phyloP scores from a whole-genome alignment of 1,140 invertebrate species.

The Helicoverpa armigera region DNA sequence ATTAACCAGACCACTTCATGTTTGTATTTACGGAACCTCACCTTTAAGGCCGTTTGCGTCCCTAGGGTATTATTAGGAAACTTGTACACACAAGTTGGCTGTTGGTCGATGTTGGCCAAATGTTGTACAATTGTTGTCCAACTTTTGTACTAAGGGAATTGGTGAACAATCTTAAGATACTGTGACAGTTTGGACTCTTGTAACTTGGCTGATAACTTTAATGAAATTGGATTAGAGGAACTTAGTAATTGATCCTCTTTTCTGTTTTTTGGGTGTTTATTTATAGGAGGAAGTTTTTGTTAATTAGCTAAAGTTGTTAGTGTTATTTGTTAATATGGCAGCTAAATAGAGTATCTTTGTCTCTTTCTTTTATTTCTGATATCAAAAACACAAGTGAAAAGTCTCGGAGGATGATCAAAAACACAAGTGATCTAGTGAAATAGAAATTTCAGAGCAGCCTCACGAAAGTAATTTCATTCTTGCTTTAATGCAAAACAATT shows the following conservation, averaged over 20 bases:
- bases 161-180: background rate
- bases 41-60: background rate
- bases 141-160: background rate
- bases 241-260: background rate
- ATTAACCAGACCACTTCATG: background rate
- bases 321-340: no score
- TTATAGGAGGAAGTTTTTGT: background rate
- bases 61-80: conserved; percentile 16
- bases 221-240: background rate
- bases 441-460: no score
- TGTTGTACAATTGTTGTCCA: background rate
- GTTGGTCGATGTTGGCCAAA: background rate
- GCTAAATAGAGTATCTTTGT: no score
- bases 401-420: no score
- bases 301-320: background rate
- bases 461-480: no score
- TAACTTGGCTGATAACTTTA: background rate
- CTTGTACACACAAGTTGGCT: background rate
- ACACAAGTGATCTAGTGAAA: no score
- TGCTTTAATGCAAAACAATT: no score
- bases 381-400: no score
- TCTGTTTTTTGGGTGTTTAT: background rate
- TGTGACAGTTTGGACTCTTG: background rate
- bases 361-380: no score
- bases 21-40: background rate